Percentiles rank a stretch among this genome's conserved stretches.
phyloP scores from a whole-genome alignment of 2,113 vertebrate genomes.

The Penelope pileata region DNA sequence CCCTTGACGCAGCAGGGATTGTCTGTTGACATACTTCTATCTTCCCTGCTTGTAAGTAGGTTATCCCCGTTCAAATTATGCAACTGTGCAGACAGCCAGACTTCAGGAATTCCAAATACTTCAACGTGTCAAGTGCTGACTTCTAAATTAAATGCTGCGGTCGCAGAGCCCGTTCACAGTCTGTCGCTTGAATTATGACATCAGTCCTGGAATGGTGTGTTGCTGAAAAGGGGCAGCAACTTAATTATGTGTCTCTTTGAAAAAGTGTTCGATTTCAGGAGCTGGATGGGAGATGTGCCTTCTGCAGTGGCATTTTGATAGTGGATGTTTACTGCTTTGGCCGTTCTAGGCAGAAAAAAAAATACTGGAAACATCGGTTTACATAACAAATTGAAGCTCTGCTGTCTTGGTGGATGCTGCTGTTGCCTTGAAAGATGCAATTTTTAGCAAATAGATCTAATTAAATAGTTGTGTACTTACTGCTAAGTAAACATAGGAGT shows the following conservation, averaged over 20 bases:
- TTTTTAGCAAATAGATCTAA: background rate
- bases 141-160: conserved; percentile 8
- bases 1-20: conserved; percentile 42
- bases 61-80: conserved; percentile 61
- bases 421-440: background rate
- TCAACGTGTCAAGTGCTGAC: conserved; percentile 38
- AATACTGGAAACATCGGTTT: background rate
- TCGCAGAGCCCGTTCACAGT: background rate
- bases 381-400: background rate
- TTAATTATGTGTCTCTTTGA: background rate
- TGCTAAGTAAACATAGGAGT: background rate
- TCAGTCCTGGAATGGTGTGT: background rate
- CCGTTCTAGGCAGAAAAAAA: background rate
- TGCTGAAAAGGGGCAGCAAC: conserved; percentile 31
- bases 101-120: conserved; percentile 63
- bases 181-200: conserved; percentile 12
- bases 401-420: background rate
- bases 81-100: conserved; percentile 56
- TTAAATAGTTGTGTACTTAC: conserved; percentile 30
- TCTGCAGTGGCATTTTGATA: background rate
- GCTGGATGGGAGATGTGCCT: background rate
- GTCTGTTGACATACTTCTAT: conserved; percentile 51
- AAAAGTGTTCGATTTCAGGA: background rate
- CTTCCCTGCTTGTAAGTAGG: conserved; percentile 17
- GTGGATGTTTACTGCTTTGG: background rate